Percentiles rank a stretch among this genome's conserved stretches.
These are phyloP conservation scores for Tylochromis polylepis DNA, from an alignment of 2,113 vertebrate species.

Conservation along the genomic window DNA sequence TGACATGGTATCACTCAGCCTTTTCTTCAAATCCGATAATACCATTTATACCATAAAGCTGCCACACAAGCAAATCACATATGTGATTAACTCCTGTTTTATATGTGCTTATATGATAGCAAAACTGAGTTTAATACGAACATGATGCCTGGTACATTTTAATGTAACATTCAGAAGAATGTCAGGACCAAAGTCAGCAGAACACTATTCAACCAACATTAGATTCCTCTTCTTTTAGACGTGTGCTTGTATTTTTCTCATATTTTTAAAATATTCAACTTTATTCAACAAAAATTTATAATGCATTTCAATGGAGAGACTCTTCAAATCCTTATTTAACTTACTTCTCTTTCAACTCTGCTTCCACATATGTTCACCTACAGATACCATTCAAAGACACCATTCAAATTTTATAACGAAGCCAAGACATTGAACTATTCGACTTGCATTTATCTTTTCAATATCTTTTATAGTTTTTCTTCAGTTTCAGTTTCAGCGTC, in stretches of 20 bases:
- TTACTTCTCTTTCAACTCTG: neutral
- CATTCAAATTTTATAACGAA: neutral
- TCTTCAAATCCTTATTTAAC: neutral
- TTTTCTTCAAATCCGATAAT: neutral
- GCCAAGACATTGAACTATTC: neutral
- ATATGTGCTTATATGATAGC: neutral
- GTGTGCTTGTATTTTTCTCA: neutral
- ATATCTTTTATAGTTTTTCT: neutral
- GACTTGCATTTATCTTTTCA: neutral
- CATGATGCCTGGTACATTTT: neutral
- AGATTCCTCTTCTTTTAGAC: neutral
- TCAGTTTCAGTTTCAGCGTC: neutral
- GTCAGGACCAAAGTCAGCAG: neutral
- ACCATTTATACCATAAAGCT: neutral
- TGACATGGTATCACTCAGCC: no score
- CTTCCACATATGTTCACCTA: neutral
- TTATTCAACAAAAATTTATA: neutral
- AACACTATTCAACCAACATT: neutral
- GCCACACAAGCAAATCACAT: neutral
- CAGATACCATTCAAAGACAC: neutral
- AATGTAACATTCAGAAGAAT: neutral
- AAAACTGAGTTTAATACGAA: neutral
- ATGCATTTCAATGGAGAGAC: neutral
- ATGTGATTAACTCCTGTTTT: neutral
- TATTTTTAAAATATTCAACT: neutral